These are phyloP conservation scores for Zelleria hepariella DNA, from an alignment of 2,888 invertebrate species.

Conservation along the genomic window DNA sequence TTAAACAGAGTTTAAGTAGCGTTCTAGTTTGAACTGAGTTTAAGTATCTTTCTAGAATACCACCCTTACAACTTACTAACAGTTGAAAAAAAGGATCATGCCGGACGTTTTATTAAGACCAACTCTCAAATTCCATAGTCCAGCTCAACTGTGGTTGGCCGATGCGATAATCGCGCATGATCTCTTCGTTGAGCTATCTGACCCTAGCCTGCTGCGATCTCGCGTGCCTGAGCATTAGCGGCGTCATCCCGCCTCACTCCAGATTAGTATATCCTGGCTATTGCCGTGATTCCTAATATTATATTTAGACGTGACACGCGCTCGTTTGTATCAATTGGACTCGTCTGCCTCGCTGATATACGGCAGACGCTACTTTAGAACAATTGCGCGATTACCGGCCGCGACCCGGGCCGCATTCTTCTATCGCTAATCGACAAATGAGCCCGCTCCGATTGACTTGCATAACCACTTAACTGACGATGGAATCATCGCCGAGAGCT, in stretches of 20 bases:
- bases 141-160: neutral
- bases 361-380: slow-evolving; percentile 69
- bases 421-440: slow-evolving; percentile 41
- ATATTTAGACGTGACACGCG: slow-evolving; percentile 72
- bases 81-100: too few relatives aligned
- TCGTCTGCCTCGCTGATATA: slow-evolving; percentile 68
- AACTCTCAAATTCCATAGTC: neutral
- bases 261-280: slow-evolving; percentile 73
- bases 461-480: slow-evolving; percentile 32
- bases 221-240: slow-evolving; percentile 31
- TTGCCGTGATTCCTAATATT: slow-evolving; percentile 73
- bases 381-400: slow-evolving; percentile 66
- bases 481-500: neutral
- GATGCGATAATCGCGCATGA: neutral
- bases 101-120: neutral
- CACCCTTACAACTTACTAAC: too few relatives aligned
- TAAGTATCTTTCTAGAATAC: too few relatives aligned
- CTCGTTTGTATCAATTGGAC: slow-evolving; percentile 71
- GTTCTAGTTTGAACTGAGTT: too few relatives aligned
- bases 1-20: too few relatives aligned
- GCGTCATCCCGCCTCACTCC: slow-evolving; percentile 58
- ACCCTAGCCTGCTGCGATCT: slow-evolving; percentile 19
- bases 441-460: slow-evolving; percentile 49
- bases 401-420: slow-evolving; percentile 30
- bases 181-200: slow-evolving; percentile 5